These are phyloP conservation scores for Himalopsyche kuldschensis DNA, from an alignment of 2,888 invertebrate genomes.

Conservation along the genomic window DNA sequence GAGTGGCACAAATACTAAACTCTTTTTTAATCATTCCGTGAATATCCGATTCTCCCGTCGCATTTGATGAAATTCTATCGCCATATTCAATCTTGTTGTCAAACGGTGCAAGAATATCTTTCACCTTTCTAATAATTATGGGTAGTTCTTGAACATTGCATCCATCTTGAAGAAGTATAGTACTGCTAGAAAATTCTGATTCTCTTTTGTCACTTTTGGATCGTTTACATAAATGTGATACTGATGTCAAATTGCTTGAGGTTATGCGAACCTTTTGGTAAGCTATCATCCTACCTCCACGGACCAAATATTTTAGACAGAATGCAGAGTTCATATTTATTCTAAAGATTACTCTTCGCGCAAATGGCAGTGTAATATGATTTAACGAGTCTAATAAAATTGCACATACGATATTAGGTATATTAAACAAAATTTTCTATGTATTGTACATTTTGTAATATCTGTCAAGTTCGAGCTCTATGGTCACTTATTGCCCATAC, in stretches of 20 bases:
- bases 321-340: neutral
- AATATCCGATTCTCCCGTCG: conserved; percentile 46
- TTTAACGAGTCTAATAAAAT: no score
- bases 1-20: conserved; percentile 52
- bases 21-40: conserved; percentile 55
- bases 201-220: conserved; percentile 15
- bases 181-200: conserved; percentile 24
- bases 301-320: neutral
- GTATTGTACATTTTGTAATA: no score
- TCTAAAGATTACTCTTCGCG: neutral
- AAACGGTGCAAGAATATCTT: conserved; percentile 48
- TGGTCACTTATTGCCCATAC: no score
- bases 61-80: conserved; percentile 11
- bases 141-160: conserved; percentile 70
- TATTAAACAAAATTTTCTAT: no score
- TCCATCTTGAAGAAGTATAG: conserved; percentile 64
- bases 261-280: neutral
- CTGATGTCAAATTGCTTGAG: neutral
- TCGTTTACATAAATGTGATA: neutral
- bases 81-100: conserved; percentile 13
- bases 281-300: neutral
- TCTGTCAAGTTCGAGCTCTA: no score
- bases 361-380: neutral
- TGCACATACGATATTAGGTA: no score
- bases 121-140: conserved; percentile 61